Percentiles rank a stretch among this genome's conserved stretches.
These are phyloP conservation scores for Chauna torquata DNA, from an alignment of 2,113 vertebrate species.

Conservation along the genomic window DNA sequence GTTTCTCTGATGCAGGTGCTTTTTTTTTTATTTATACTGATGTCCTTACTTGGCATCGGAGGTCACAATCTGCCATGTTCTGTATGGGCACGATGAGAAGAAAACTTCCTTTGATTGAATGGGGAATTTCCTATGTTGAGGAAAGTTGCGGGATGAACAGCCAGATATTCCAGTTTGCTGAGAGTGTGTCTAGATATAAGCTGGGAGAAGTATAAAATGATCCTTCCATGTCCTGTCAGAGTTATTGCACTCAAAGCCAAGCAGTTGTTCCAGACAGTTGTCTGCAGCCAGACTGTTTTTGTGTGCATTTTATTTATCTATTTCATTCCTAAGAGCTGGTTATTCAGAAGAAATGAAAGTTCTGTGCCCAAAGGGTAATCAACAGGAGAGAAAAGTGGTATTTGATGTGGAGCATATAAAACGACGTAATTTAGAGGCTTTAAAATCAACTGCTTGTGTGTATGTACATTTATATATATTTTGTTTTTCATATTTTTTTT, in stretches of 20 bases:
- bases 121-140: not conserved
- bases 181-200: not conserved
- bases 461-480: not conserved
- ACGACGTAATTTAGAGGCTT: not conserved
- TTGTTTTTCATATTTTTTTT: not conserved
- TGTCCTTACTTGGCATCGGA: not conserved
- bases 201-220: constrained; percentile 36
- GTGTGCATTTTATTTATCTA: not conserved
- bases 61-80: not conserved
- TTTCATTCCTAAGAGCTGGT: not conserved
- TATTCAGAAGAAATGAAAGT: not conserved
- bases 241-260: not conserved
- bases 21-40: not conserved
- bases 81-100: not conserved
- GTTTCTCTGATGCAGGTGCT: not conserved
- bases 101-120: not conserved
- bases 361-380: not conserved
- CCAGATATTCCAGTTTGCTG: not conserved
- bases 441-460: not conserved
- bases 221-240: constrained; percentile 31
- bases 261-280: not conserved
- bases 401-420: not conserved
- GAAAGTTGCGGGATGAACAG: not conserved
- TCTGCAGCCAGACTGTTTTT: not conserved
- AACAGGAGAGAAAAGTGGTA: not conserved